phyloP scores from a whole-genome alignment of 2,797 vertebrate species.

The Lacerta viridis region DNA sequence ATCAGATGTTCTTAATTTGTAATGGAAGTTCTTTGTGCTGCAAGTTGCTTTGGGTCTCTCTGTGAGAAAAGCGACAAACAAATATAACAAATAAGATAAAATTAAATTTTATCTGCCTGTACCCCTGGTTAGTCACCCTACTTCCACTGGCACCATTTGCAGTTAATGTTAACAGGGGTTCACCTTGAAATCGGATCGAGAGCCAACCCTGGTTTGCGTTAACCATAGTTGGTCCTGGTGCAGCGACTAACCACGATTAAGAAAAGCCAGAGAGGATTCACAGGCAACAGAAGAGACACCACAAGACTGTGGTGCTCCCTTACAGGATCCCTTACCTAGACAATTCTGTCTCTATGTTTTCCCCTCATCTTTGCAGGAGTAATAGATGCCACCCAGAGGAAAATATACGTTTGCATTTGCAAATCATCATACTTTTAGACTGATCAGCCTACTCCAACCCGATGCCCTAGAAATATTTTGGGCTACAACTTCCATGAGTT shows the following conservation, averaged over 20 bases:
- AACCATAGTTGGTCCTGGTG: background rate
- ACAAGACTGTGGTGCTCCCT: too few species aligned
- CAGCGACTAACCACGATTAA: background rate
- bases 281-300: background rate
- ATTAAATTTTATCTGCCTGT: background rate
- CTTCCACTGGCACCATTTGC: background rate
- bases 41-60: too few species aligned
- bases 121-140: background rate
- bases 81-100: too few species aligned
- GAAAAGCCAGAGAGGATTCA: background rate
- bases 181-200: background rate
- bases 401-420: too few species aligned
- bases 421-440: too few species aligned
- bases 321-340: too few species aligned
- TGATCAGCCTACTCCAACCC: too few species aligned
- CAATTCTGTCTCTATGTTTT: slow-evolving; percentile 6
- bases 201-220: background rate
- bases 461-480: background rate
- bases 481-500: background rate
- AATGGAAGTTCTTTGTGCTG: too few species aligned
- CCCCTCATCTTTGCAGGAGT: background rate
- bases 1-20: too few species aligned
- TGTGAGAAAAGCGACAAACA: too few species aligned
- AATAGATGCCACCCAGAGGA: background rate
- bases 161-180: background rate